Evolutionary conservation across 2,113 vertebrate genomes (phyloP), one percentile per base, ranked within the genome.

Genomic region (Paradisaea rubra): DNA sequence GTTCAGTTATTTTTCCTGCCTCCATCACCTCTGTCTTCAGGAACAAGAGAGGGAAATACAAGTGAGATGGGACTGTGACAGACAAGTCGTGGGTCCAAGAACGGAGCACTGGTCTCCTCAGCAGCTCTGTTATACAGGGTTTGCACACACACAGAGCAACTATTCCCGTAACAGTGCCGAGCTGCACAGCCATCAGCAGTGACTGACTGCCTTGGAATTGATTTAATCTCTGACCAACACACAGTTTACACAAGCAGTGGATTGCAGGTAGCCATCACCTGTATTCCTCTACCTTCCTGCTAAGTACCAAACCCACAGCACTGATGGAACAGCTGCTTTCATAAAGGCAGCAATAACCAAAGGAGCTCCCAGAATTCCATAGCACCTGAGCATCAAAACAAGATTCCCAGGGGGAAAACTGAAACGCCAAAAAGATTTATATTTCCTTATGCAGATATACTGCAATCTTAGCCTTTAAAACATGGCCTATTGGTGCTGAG

Each of bases 261-360:
- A 91, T 25, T 71, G 87, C 84, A 88, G 94, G 94, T 19, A 79
- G 80, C 78, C 57, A 80, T 77, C 6, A 2, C 61, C 64, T 69
- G 31, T 92, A 79, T 69, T 90, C 63, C 83, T 89, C 88, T 57
- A 52, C 88, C 78, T 59, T 94, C 87, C 72, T 76, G 59, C 44
- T 81, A 92, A 81, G 60, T 79, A 80, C 97, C 88, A 95, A 96
- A 97, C 72, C 95, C 81, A 86, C 63, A 21, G 11, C 74, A 49
- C 11, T 86, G 88, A 96, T 14, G 47, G 82, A 98, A 97, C 97
- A 98, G 97, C 96, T 98, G 97, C 96, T 98, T 97, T 95, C 94
- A 94, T 96, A 95, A 97, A 73, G 88, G 94, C 25, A 91, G 87
- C 81, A 96, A 93, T 91, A 94, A 95, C 50, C 44, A 41, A 91